Base-by-base conservation (phyloP, 2,113 vertebrate genomes). In the Xiphophorus couchianus region DNA sequence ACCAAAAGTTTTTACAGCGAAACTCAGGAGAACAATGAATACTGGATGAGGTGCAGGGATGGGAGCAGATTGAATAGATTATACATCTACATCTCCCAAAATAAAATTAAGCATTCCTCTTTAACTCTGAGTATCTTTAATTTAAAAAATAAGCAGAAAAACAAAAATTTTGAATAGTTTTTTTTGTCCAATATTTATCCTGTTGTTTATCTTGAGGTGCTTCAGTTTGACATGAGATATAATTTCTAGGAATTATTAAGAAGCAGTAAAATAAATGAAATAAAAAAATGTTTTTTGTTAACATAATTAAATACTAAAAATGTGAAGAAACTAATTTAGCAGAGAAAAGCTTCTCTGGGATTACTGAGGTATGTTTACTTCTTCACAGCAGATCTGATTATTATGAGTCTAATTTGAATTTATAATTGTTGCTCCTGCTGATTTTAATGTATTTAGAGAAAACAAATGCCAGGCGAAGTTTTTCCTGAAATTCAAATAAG, bases 401-500 rank as follows among this genome's bases (percentile, higher is more conserved):
- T 66, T 27, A 22, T 68, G 0, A 76, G 8, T 27, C 37, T 68
- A 11, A 0, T 67, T 11, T 44, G 71, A 68, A 44, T 62, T 66
- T 61, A 74, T 63, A 4, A 42, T 25, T 8, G 29, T 9, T 0
- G 33, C 3, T 3, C 37, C 22, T 19, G 9, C 69, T 37, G 27
- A 2, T 69, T 33, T 72, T 64, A 70, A 44, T 76, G 74, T 65
- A 73, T 68, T 64, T 58, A 76, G 69, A 80, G 67, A 1, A 30
- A 37, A 14, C 44, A 44, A 63, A 79, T 30, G 11, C 13, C 29
- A 3, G 66, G 54, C 22, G 22, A 2, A 58, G 74, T 15, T 37
- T 80, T 80, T 63, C 48, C 78, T 5, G 28, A 83, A 71, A 81
- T 86, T 81, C 48, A 84, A 86, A 89, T 83, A 77, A 81, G 75